phyloP scores from a whole-genome alignment of 1,140 invertebrate species.

The Hylaeus anthracinus region DNA sequence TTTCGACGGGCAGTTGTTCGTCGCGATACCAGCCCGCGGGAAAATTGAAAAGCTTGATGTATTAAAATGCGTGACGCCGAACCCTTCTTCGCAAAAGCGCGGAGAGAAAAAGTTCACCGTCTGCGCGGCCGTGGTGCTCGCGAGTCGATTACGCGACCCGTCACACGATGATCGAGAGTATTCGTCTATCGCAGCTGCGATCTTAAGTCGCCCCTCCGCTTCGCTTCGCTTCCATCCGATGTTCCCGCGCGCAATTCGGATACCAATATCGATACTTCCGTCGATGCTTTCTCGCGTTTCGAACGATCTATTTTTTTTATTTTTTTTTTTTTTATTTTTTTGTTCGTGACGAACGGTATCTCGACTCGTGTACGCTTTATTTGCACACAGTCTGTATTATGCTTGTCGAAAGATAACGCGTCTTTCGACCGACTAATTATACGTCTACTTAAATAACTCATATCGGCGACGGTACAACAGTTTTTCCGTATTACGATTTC shows the following conservation, averaged over 20 bases:
- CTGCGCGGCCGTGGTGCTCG: neutral
- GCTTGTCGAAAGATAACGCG: neutral
- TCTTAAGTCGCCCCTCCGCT: constrained; percentile 30
- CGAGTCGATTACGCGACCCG: constrained; percentile 32
- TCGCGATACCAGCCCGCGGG: constrained; percentile 52
- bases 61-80: constrained; percentile 66
- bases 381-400: constrained; percentile 2
- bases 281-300: neutral
- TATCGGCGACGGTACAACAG: too few relatives aligned
- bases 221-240: too few relatives aligned
- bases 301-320: neutral
- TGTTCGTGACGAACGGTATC: neutral
- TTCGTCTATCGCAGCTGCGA: constrained; percentile 41
- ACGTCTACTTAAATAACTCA: neutral
- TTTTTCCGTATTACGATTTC: too few relatives aligned
- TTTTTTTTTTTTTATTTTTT: too few relatives aligned
- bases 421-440: neutral
- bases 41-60: constrained; percentile 75
- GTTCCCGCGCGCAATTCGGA: neutral
- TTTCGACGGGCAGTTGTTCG: constrained; percentile 52
- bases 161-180: constrained; percentile 41
- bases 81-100: constrained; percentile 23
- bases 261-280: neutral
- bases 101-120: constrained; percentile 12
- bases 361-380: neutral